Conservation (phyloP, 2,113 vertebrate genomes). For the Syngnathus typhle region DNA sequence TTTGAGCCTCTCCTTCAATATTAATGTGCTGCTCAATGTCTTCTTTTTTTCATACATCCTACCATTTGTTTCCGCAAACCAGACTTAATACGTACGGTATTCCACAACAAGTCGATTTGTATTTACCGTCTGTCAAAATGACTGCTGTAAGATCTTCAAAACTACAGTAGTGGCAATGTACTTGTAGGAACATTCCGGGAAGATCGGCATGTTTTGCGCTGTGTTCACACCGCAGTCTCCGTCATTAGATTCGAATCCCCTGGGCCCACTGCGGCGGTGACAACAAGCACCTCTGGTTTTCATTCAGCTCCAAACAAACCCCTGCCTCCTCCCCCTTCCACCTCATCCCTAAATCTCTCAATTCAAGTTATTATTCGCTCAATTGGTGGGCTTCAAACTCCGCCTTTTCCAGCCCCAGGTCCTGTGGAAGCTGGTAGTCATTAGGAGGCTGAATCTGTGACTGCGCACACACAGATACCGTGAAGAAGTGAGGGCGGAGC, state of each 20-base stretch:
- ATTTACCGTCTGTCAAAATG: neutral
- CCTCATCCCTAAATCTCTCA: constrained; percentile 71
- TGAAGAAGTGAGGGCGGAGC: constrained; percentile 28
- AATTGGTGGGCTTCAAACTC: constrained; percentile 73
- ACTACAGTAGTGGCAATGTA: constrained; percentile 1
- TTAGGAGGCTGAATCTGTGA: constrained; percentile 65
- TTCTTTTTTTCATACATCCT: neutral
- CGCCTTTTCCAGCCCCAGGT: constrained; percentile 65
- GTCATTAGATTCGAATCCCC: constrained; percentile 13
- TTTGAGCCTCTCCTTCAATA: neutral
- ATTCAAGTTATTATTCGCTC: constrained; percentile 79
- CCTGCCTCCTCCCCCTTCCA: constrained; percentile 35
- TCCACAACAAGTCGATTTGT: neutral
- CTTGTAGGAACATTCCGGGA: constrained; percentile 8
- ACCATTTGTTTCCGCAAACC: neutral
- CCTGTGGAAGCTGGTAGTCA: constrained; percentile 70
- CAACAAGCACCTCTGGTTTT: constrained; percentile 70
- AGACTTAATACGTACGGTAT: neutral
- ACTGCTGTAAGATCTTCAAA: neutral
- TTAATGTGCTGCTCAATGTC: neutral
- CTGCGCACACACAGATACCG: constrained; percentile 18
- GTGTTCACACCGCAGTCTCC: constrained; percentile 7
- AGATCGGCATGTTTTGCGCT: constrained; percentile 2
- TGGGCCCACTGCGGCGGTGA: constrained; percentile 34
- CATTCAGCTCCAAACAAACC: constrained; percentile 58